phyloP scores from a whole-genome alignment of 2,888 invertebrate species.

The Cerceris rybyensis region DNA sequence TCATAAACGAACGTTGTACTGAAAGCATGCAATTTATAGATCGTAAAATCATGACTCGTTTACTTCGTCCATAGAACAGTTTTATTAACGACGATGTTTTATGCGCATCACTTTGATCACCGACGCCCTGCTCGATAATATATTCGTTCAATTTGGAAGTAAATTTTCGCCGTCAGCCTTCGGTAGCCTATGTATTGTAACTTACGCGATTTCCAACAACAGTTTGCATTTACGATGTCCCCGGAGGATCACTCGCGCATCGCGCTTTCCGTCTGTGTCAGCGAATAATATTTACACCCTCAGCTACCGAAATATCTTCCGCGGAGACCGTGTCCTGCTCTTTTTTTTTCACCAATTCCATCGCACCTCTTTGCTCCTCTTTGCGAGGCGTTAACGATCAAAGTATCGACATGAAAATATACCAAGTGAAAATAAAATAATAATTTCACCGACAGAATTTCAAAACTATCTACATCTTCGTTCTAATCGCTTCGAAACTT shows the following conservation, averaged over 20 bases:
- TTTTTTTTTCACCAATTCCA: background rate
- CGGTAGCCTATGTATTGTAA: constrained; percentile 2
- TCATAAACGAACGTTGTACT: constrained; percentile 18
- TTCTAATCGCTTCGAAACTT: background rate
- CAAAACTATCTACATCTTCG: constrained; percentile 1
- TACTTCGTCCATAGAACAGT: constrained; percentile 54
- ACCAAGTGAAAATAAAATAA: background rate
- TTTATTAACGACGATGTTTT: constrained; percentile 62
- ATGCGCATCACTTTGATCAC: constrained; percentile 44
- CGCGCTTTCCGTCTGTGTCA: background rate
- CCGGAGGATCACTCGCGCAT: background rate
- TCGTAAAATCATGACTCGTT: constrained; percentile 59
- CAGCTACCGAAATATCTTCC: background rate
- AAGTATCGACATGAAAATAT: background rate
- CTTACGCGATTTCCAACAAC: background rate
- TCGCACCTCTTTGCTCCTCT: background rate
- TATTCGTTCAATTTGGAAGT: constrained; percentile 8
- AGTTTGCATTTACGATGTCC: background rate
- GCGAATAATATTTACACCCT: background rate
- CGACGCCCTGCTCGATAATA: constrained; percentile 22
- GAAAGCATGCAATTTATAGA: constrained; percentile 58
- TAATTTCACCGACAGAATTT: constrained; percentile 12
- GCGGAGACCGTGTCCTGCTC: too few species aligned
- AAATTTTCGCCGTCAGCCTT: constrained; percentile 5
- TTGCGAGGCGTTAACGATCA: background rate